These are phyloP conservation scores for Coendou prehensilis DNA, from an alignment of 2,797 vertebrate species.

Conservation along the genomic window DNA sequence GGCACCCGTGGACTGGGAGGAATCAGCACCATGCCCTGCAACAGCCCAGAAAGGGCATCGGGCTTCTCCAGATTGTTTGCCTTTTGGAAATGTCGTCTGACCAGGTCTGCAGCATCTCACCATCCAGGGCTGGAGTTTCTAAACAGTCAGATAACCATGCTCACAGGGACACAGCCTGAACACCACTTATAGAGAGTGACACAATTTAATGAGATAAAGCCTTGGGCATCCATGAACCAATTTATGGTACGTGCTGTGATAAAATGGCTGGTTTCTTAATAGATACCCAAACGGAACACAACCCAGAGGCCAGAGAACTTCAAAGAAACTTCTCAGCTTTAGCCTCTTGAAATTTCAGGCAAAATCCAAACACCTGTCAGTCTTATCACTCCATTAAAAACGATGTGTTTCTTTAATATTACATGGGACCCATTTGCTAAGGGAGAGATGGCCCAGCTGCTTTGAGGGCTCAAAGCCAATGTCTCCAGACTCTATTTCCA, in stretches of 20 bases:
- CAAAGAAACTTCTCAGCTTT: conserved; percentile 77
- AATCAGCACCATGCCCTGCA: conserved; percentile 10
- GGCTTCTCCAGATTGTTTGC: conserved; percentile 79
- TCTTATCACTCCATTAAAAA: conserved; percentile 83
- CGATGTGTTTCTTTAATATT: conserved; percentile 80
- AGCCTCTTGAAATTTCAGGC: conserved; percentile 79
- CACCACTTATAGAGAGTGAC: conserved; percentile 85
- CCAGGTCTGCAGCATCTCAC: conserved; percentile 83
- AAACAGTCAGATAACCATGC: conserved; percentile 87
- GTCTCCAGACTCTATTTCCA: background rate
- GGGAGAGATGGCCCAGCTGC: conserved; percentile 79
- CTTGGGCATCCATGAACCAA: conserved; percentile 83
- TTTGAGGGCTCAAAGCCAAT: background rate
- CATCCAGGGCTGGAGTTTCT: conserved; percentile 84
- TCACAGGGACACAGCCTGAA: conserved; percentile 84
- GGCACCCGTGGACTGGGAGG: background rate
- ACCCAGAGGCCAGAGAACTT: conserved; percentile 80
- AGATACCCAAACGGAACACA: conserved; percentile 84
- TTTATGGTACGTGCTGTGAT: conserved; percentile 84
- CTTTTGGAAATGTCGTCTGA: conserved; percentile 81
- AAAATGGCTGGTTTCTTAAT: conserved; percentile 87
- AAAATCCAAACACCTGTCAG: conserved; percentile 84
- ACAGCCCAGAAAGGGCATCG: conserved; percentile 57
- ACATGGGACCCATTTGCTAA: conserved; percentile 76
- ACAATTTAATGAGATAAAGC: conserved; percentile 85